Evolutionary conservation across 2,888 invertebrate genomes (phyloP).

Genomic region (Caenorhabditis auriculariae): DNA sequence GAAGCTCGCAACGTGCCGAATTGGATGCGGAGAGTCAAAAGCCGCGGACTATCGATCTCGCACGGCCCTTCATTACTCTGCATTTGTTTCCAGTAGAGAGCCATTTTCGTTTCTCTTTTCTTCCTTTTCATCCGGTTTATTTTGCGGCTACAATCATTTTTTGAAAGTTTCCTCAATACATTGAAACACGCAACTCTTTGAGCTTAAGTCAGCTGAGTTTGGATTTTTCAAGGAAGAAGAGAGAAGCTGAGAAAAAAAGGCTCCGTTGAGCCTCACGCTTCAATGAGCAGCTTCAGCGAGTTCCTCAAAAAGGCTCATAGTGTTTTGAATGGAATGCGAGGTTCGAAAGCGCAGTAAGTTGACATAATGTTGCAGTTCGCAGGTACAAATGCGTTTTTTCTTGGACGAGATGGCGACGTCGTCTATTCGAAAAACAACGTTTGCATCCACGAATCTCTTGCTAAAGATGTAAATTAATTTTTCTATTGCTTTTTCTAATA

Average conservation of each 20-base stretch:
- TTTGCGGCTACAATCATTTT: too few relatives aligned
- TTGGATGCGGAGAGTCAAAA: too few relatives aligned
- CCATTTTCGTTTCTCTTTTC: not conserved
- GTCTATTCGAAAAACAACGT: slow-evolving; percentile 84
- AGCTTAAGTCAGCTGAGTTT: too few relatives aligned
- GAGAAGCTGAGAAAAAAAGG: too few relatives aligned
- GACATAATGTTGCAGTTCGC: slow-evolving; percentile 3
- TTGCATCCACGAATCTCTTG: slow-evolving; percentile 84
- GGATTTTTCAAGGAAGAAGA: too few relatives aligned
- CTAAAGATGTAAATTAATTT: slow-evolving; percentile 20
- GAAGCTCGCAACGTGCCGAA: too few relatives aligned
- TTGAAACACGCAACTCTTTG: too few relatives aligned
- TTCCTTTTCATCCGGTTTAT: slow-evolving; percentile 1
- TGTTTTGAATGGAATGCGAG: slow-evolving; percentile 54
- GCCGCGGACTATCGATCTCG: too few relatives aligned
- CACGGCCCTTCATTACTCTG: too few relatives aligned
- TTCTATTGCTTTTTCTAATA: not conserved
- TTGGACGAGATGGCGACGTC: slow-evolving; percentile 67
- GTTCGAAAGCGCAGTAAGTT: slow-evolving; percentile 13
- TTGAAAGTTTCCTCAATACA: too few relatives aligned
- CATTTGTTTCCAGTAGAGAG: too few relatives aligned
- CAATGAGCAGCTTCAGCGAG: slow-evolving; percentile 44
- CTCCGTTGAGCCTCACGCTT: too few relatives aligned
- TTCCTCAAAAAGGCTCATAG: slow-evolving; percentile 58
- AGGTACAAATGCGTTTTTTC: slow-evolving; percentile 56